Percentiles rank a stretch among this genome's conserved stretches.
phyloP scores from a whole-genome alignment of 2,888 invertebrate genomes.

The Lordiphosa andalusiaca region DNA sequence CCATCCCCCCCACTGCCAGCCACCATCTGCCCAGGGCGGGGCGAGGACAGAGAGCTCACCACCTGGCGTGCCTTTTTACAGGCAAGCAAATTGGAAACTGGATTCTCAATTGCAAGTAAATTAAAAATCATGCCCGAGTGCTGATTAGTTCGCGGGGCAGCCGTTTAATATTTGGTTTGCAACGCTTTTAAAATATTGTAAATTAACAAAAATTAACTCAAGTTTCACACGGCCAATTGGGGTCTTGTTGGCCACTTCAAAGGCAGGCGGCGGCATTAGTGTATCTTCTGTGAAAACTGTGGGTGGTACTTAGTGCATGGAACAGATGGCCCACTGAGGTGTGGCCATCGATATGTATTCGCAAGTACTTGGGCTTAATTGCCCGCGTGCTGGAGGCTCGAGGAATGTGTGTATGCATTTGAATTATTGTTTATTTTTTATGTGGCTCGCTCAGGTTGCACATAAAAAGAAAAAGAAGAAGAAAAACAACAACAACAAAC shows the following conservation, averaged over 20 bases:
- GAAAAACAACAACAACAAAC: constrained; percentile 12
- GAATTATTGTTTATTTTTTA: constrained; percentile 54
- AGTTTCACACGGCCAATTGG: constrained; percentile 29
- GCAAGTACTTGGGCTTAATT: constrained; percentile 19
- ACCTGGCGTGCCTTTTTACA: constrained; percentile 50
- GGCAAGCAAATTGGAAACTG: constrained; percentile 15
- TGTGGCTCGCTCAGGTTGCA: constrained; percentile 64
- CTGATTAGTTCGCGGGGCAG: constrained; percentile 19
- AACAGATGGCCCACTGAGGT: constrained; percentile 56
- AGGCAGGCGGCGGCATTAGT: constrained; percentile 17
- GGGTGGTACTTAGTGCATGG: constrained; percentile 23
- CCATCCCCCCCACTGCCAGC: constrained; percentile 2
- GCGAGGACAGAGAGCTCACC: constrained; percentile 25
- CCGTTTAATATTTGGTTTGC: constrained; percentile 27
- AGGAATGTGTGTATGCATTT: constrained; percentile 17
- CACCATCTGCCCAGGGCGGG: neutral
- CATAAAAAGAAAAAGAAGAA: too few species aligned
- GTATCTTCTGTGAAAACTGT: constrained; percentile 30
- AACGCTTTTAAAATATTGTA: constrained; percentile 33
- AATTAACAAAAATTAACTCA: constrained; percentile 27
- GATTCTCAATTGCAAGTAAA: constrained; percentile 28
- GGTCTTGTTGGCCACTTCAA: constrained; percentile 33
- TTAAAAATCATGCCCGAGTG: constrained; percentile 20
- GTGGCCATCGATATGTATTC: constrained; percentile 21
- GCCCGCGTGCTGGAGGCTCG: constrained; percentile 15